These are phyloP conservation scores for Alauda arvensis DNA, from an alignment of 2,797 vertebrate species.

Conservation along the genomic window DNA sequence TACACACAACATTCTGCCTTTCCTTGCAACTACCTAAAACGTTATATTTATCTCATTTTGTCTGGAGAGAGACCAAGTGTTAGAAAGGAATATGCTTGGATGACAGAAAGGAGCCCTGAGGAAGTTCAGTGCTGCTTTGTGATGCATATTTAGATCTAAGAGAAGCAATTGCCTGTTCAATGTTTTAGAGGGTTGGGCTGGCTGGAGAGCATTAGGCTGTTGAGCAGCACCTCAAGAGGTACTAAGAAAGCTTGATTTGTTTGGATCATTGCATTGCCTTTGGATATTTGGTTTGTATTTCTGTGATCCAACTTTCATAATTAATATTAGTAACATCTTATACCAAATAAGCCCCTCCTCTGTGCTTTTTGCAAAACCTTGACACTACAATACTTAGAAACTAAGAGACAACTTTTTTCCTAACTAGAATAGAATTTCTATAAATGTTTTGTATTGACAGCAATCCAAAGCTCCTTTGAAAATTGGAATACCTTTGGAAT, in stretches of 20 bases:
- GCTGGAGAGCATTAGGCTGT: background rate
- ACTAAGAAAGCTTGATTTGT: background rate
- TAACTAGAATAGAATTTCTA: slow-evolving; percentile 52
- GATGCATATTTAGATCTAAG: background rate
- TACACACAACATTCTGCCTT: background rate
- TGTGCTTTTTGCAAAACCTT: background rate
- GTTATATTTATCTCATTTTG: background rate
- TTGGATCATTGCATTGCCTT: background rate
- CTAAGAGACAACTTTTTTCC: slow-evolving; percentile 17
- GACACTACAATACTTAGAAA: slow-evolving; percentile 11
- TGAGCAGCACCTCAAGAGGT: background rate
- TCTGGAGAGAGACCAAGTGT: background rate
- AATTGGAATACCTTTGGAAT: slow-evolving; percentile 18
- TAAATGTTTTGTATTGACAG: slow-evolving; percentile 29
- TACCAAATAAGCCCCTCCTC: background rate
- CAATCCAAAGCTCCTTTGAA: slow-evolving; percentile 31
- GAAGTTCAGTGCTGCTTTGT: background rate
- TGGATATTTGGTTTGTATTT: background rate
- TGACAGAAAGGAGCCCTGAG: background rate
- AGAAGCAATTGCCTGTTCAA: background rate
- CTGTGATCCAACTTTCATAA: background rate
- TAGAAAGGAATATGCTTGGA: background rate
- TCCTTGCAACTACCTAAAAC: background rate
- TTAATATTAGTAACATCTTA: background rate
- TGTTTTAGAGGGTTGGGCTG: background rate